Evolutionary conservation across 2,113 vertebrate species (phyloP), one percentile per base, ranked within the genome.

Genomic region (Orientallactaga bullata): DNA sequence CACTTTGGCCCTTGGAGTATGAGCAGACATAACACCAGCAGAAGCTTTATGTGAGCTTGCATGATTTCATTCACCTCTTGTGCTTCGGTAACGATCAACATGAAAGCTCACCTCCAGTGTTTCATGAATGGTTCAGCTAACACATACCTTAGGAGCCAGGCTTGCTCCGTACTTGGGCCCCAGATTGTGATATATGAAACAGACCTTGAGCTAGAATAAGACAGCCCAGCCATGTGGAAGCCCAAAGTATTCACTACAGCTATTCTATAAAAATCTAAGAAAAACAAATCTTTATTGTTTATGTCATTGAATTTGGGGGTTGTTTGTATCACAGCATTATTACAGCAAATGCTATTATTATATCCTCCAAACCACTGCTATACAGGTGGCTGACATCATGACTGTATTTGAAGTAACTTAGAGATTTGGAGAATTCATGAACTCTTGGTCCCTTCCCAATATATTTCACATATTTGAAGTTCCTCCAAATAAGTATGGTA

Each of bases 391-490:
- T 86, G n/a, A 24, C 55, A 82, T 7, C 4, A 8, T 15, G n/a
- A 30, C 12, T 35, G 4, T 86, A 13, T 2, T 42, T 8, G 89
- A 85, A 47, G 21, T 71, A n/a, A 60, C 21, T 95, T 60, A 85
- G 73, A 55, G 86, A 71, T 61, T 77, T 23, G 88, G 60, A 89
- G 74, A 91, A 72, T 83, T 87, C 71, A 80, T 74, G 37, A 89
- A 63, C 39, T 93, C n/a, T 51, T 84, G 30, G 17, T 74, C 35
- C 42, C n/a, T 93, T 55, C 85, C 18, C 9, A 60, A 60, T 3
- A 77, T 11, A 77, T 55, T 89, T 89, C 58, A 76, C 8, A 71
- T 32, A 13, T 28, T 51, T 85, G 37, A 92, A 90, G 18, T 83
- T 39, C 74, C 42, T 32, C 55, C 55, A 85, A 51, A 35, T n/a